These are phyloP conservation scores for Jaculus jaculus DNA, from an alignment of 2,113 vertebrate species.

Conservation along the genomic window DNA sequence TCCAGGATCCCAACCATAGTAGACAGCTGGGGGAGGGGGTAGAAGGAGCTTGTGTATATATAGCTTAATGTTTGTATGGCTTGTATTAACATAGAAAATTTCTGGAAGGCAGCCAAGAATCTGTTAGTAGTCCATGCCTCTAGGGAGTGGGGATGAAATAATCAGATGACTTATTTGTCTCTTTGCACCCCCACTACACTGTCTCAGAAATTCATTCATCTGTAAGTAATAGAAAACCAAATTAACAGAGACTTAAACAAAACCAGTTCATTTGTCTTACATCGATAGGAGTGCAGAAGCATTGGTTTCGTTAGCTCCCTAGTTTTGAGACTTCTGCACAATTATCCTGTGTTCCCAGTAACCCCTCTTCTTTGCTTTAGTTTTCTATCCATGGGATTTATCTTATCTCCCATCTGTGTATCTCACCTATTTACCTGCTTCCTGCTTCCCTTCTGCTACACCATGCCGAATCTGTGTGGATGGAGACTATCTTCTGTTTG, in stretches of 20 bases:
- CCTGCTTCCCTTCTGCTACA: neutral
- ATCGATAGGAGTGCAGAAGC: neutral
- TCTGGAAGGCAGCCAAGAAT: slow-evolving; percentile 67
- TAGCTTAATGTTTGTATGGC: slow-evolving; percentile 46
- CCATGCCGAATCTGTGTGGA: neutral
- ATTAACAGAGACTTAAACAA: slow-evolving; percentile 59
- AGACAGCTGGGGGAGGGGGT: too few relatives aligned
- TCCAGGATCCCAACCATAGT: neutral
- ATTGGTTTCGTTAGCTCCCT: neutral
- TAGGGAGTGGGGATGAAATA: slow-evolving; percentile 50
- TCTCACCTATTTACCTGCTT: neutral
- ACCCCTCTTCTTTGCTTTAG: neutral
- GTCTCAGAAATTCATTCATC: slow-evolving; percentile 37
- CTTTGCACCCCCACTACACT: neutral
- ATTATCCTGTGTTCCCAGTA: fast-evolving
- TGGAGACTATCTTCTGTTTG: neutral
- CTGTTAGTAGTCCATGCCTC: slow-evolving; percentile 36
- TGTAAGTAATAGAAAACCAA: slow-evolving; percentile 68
- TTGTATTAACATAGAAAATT: slow-evolving; percentile 57
- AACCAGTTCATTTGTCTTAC: slow-evolving; percentile 53
- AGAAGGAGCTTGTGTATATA: neutral
- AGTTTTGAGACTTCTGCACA: neutral
- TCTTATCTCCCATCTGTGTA: fast-evolving
- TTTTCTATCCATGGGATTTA: neutral
- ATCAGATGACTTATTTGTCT: slow-evolving; percentile 72